These are phyloP conservation scores for Myotis brandtii DNA, from an alignment of 2,113 vertebrate genomes.

Conservation along the genomic window DNA sequence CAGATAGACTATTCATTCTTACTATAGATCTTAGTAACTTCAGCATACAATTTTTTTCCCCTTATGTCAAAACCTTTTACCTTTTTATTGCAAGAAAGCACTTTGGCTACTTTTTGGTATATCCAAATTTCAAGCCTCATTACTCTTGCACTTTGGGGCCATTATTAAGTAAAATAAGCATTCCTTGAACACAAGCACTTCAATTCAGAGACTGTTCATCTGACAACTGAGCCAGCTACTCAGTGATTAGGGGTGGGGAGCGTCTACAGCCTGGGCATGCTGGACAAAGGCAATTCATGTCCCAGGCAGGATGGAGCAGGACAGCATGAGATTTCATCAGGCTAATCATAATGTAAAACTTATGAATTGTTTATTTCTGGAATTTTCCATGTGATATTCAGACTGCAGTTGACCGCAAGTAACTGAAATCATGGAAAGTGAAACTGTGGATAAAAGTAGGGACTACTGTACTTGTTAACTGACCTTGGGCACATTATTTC, in stretches of 20 bases:
- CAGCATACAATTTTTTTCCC: not conserved
- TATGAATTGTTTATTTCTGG: not conserved
- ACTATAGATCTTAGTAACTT: not conserved
- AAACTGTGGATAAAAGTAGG: not conserved
- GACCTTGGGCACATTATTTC: not conserved
- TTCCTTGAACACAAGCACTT: not conserved
- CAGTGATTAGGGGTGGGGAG: not conserved
- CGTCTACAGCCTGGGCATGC: not conserved
- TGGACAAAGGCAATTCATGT: not conserved
- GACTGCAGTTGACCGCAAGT: not conserved
- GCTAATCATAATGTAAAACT: not conserved
- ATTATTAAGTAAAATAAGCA: not conserved
- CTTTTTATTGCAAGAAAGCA: not conserved
- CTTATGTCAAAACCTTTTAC: not conserved
- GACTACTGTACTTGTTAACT: not conserved
- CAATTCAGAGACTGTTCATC: not conserved
- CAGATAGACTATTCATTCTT: not conserved
- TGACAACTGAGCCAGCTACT: not conserved
- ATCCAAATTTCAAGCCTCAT: not conserved
- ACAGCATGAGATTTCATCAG: not conserved
- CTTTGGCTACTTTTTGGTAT: not conserved
- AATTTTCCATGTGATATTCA: not conserved
- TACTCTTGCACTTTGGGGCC: not conserved
- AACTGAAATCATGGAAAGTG: not conserved
- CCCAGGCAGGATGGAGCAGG: not conserved